These are phyloP conservation scores for Yponomeuta evonymella DNA, from an alignment of 2,888 invertebrate genomes.

Conservation along the genomic window DNA sequence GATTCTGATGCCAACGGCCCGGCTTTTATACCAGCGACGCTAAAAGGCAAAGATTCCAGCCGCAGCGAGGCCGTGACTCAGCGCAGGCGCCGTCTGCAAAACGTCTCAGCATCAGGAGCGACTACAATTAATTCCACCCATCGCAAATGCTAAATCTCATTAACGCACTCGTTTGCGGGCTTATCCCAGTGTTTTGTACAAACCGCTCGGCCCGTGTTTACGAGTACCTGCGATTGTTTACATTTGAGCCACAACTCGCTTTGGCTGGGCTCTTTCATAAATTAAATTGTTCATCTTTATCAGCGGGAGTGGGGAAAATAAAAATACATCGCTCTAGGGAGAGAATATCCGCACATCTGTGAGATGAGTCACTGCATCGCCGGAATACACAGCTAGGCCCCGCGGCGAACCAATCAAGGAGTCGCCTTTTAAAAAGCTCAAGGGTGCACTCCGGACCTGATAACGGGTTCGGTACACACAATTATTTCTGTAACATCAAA, in stretches of 20 bases:
- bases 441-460: conserved; percentile 24
- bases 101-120: conserved; percentile 47
- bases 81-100: conserved; percentile 73
- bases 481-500: conserved; percentile 63
- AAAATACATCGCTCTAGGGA: conserved; percentile 11
- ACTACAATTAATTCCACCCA: not conserved
- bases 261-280: not conserved
- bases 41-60: conserved; percentile 70
- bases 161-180: conserved; percentile 8
- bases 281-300: conserved; percentile 6
- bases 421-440: not conserved
- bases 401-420: conserved; percentile 6
- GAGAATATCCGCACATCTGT: conserved; percentile 17
- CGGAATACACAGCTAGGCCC: conserved; percentile 17
- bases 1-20: conserved; percentile 71
- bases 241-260: not conserved
- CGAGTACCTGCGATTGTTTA: conserved; percentile 1
- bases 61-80: conserved; percentile 53
- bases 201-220: not conserved
- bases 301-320: conserved; percentile 6
- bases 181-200: not conserved
- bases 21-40: conserved; percentile 21
- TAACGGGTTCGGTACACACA: conserved; percentile 48
- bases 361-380: conserved; percentile 15
- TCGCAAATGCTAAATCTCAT: not conserved